Evolutionary conservation across 2,797 vertebrate species (phyloP).

Genomic region (Chelon auratus): DNA sequence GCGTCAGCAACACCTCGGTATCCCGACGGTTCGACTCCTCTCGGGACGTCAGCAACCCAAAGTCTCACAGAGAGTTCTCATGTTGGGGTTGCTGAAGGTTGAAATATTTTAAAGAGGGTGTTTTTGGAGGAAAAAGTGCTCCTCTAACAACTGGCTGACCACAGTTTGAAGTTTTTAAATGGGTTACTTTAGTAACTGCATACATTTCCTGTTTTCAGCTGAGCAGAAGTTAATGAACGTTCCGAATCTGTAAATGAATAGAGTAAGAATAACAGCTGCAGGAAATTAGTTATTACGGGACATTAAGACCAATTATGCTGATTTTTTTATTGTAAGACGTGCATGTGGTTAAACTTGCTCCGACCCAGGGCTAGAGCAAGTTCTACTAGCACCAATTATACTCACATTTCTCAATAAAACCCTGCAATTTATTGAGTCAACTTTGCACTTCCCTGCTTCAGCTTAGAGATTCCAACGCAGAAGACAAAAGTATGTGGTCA

Average conservation of each 20-base stretch:
- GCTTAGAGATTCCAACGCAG: background rate
- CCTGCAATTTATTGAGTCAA: slow-evolving; percentile 14
- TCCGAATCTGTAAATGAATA: slow-evolving; percentile 39
- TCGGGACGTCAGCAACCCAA: slow-evolving; percentile 26
- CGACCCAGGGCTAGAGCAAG: slow-evolving; percentile 17
- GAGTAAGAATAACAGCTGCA: slow-evolving; percentile 46
- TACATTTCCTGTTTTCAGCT: slow-evolving; percentile 36
- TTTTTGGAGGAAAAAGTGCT: slow-evolving; percentile 11
- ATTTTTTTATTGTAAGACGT: slow-evolving; percentile 29
- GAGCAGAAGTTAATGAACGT: slow-evolving; percentile 22
- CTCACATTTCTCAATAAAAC: slow-evolving; percentile 18
- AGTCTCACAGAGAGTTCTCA: slow-evolving; percentile 34
- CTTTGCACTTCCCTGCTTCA: background rate
- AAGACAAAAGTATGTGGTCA: slow-evolving; percentile 1
- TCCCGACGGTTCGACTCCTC: slow-evolving; percentile 32
- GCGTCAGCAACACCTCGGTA: slow-evolving; percentile 46
- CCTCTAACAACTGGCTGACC: slow-evolving; percentile 23
- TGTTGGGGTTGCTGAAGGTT: slow-evolving; percentile 32
- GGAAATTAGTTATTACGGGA: slow-evolving; percentile 48
- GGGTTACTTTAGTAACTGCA: slow-evolving; percentile 5
- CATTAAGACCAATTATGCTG: slow-evolving; percentile 39
- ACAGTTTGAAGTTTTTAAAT: slow-evolving; percentile 17
- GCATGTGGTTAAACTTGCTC: slow-evolving; percentile 38
- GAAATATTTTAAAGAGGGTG: slow-evolving; percentile 23
- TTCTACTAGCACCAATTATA: slow-evolving; percentile 11